Conservation (phyloP, 2,113 vertebrate species). For the Pseudorasbora parva region DNA sequence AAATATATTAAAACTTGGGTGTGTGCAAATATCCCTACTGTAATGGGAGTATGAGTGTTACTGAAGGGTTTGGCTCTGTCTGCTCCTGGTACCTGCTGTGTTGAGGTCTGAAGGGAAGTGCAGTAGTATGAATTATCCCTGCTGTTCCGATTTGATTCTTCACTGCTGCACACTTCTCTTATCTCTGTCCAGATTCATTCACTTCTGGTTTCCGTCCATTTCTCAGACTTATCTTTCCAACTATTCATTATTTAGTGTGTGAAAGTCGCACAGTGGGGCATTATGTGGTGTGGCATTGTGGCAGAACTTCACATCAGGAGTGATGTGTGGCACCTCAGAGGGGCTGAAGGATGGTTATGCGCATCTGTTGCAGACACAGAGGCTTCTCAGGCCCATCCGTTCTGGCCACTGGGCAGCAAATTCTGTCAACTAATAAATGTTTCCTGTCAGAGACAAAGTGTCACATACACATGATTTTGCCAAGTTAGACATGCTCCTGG, state of each 20-base stretch:
- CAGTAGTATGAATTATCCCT: constrained; percentile 47
- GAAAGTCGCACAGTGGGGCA: constrained; percentile 6
- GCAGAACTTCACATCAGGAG: constrained; percentile 10
- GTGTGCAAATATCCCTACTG: not conserved
- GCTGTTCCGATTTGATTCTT: constrained; percentile 37
- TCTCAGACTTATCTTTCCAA: constrained; percentile 42
- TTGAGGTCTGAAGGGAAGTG: not conserved
- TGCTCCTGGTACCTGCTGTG: not conserved
- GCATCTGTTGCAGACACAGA: constrained; percentile 13
- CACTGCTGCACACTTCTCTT: constrained; percentile 27
- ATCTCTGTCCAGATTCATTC: constrained; percentile 51
- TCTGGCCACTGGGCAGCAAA: constrained; percentile 30
- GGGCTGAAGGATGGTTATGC: constrained; percentile 50
- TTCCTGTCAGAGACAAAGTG: not conserved
- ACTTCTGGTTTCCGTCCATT: constrained; percentile 38
- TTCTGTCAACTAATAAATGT: constrained; percentile 14
- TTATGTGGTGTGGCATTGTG: not conserved
- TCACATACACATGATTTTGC: not conserved
- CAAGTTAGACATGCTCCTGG: too few species aligned
- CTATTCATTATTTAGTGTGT: constrained; percentile 55
- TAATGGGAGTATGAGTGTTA: not conserved
- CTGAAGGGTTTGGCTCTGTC: not conserved
- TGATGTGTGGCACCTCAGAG: constrained; percentile 37
- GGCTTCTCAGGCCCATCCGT: constrained; percentile 35
- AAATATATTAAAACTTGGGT: constrained; percentile 5